A percentile compares a stretch with the other conserved stretches of the same genome.
Conservation (phyloP, 2,888 invertebrate genomes). For the Epirrhoe alternata region DNA sequence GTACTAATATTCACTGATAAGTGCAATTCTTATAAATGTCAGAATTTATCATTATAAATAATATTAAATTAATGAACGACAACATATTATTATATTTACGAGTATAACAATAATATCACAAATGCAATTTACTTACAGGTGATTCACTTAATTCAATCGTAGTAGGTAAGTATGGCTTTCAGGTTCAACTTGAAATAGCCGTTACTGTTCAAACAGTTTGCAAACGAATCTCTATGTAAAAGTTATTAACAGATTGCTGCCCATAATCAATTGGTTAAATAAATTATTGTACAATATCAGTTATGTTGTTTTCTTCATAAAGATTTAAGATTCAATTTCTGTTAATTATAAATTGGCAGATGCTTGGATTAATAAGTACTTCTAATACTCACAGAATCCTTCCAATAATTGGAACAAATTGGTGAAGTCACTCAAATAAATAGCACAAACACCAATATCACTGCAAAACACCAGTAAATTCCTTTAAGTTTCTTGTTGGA, state of each 20-base stretch:
- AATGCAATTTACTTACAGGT: too few relatives aligned
- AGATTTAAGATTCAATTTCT: not conserved
- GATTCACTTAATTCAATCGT: not conserved
- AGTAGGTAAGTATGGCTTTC: not conserved
- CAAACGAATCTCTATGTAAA: not conserved
- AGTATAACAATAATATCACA: too few relatives aligned
- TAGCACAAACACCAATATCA: conserved; percentile 69
- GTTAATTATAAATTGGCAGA: not conserved
- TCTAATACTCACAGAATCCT: conserved; percentile 75
- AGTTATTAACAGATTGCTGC: not conserved
- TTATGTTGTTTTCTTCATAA: too few relatives aligned
- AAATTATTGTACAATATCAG: not conserved
- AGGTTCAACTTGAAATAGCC: not conserved
- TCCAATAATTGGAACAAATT: conserved; percentile 51
- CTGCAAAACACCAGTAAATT: conserved; percentile 65
- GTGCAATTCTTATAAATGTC: too few relatives aligned
- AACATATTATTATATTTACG: too few relatives aligned
- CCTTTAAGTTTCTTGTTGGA: conserved; percentile 73
- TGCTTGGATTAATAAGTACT: not conserved
- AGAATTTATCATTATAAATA: too few relatives aligned
- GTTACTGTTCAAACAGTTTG: not conserved
- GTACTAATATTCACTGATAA: too few relatives aligned
- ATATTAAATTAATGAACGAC: too few relatives aligned
- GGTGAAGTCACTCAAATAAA: conserved; percentile 60
- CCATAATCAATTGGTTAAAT: not conserved